Conservation (phyloP, 2,113 vertebrate genomes). For the Nesoenas mayeri region DNA sequence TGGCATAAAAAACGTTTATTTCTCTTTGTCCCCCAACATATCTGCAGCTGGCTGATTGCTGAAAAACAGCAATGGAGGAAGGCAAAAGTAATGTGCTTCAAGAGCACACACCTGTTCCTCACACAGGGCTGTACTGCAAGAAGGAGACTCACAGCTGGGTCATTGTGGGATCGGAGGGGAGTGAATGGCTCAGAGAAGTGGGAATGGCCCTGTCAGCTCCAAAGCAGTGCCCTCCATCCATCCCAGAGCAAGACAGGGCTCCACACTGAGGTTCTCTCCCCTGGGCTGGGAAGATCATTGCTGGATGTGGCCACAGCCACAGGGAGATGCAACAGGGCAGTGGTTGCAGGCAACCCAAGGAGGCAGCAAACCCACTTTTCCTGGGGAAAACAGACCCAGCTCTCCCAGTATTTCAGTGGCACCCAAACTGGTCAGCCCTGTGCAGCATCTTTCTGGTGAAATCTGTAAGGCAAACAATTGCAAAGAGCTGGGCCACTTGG, state of each 20-base stretch:
- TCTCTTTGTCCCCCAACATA: neutral
- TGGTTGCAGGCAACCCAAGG: fast-evolving
- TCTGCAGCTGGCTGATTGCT: neutral
- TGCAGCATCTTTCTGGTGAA: neutral
- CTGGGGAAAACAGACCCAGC: neutral
- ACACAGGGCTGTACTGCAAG: neutral
- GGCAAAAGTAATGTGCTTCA: neutral
- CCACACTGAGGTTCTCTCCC: neutral
- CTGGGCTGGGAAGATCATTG: neutral
- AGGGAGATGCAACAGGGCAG: neutral
- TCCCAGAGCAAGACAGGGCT: neutral
- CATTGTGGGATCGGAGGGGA: neutral
- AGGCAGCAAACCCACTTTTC: neutral
- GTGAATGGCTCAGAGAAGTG: neutral
- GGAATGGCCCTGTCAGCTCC: neutral
- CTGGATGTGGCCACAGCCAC: neutral
- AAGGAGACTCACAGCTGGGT: neutral
- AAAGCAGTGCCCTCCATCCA: neutral
- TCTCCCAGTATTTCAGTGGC: neutral
- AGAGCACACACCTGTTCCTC: neutral
- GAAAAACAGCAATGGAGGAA: neutral
- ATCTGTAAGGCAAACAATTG: neutral
- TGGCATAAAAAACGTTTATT: neutral
- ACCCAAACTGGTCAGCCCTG: neutral
- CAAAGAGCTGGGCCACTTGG: neutral